Conservation (phyloP, 2,113 vertebrate genomes). For the Dasyurus viverrinus region DNA sequence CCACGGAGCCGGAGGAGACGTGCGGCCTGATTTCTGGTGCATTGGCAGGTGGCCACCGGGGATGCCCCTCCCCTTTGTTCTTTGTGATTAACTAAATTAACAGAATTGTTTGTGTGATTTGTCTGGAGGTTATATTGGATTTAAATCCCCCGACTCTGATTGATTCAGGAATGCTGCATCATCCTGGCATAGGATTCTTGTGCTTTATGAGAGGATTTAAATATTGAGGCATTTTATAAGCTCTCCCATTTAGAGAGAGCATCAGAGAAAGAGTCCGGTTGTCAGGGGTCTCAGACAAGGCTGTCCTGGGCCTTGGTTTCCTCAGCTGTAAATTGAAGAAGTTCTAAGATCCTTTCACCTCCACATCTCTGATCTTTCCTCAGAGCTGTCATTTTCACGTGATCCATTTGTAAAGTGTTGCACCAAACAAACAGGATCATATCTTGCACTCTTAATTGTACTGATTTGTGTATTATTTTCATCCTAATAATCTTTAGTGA, state of each 20-base stretch:
- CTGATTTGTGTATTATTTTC: neutral
- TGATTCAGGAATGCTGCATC: neutral
- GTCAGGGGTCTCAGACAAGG: neutral
- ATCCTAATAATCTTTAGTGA: neutral
- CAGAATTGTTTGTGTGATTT: slow-evolving; percentile 9
- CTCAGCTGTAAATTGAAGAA: neutral
- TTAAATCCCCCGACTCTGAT: neutral
- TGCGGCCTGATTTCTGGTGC: neutral
- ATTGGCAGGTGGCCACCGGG: neutral
- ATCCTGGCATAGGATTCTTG: neutral
- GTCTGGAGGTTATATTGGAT: slow-evolving; percentile 8
- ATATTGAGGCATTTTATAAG: slow-evolving; percentile 7
- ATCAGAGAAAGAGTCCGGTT: too few relatives aligned
- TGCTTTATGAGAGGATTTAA: neutral
- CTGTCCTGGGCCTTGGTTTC: neutral
- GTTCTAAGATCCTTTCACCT: neutral
- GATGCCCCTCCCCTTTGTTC: slow-evolving; percentile 4
- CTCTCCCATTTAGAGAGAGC: neutral
- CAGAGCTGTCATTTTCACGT: neutral
- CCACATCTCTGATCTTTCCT: neutral
- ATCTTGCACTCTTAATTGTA: neutral
- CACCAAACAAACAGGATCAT: neutral
- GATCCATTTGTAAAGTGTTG: neutral
- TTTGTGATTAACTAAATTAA: slow-evolving; percentile 13
- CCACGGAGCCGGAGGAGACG: neutral